phyloP scores from a whole-genome alignment of 2,113 vertebrate species.

The Odocoileus hemionus region DNA sequence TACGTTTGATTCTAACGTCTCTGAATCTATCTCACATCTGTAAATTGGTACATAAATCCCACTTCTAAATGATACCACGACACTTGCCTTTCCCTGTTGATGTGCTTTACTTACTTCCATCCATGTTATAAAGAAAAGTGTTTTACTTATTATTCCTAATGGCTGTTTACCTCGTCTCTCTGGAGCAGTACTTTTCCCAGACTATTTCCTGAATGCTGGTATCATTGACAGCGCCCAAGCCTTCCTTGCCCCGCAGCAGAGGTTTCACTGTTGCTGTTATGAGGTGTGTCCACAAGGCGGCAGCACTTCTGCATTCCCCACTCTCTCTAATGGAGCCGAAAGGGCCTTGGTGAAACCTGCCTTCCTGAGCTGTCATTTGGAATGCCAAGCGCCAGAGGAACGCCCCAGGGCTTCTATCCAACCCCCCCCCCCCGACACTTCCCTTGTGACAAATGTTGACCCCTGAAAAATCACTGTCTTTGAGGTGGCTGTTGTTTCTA shows the following conservation, averaged over 20 bases:
- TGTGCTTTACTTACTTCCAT: background rate
- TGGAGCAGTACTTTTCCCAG: background rate
- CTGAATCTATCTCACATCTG: background rate
- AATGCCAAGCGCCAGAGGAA: background rate
- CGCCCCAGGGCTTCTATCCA: background rate
- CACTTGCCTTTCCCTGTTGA: background rate
- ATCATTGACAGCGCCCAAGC: background rate
- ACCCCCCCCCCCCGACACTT: background rate
- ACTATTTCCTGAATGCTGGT: rapidly evolving
- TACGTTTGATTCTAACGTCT: background rate
- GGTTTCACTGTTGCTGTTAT: background rate
- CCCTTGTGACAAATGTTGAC: background rate
- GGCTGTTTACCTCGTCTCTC: background rate
- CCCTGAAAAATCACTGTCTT: background rate
- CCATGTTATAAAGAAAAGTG: background rate
- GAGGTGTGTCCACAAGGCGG: background rate
- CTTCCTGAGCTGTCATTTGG: background rate
- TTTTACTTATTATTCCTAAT: background rate
- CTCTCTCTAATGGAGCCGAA: background rate
- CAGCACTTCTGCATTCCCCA: background rate
- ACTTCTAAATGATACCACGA: background rate
- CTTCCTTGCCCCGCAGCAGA: background rate
- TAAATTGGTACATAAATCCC: background rate
- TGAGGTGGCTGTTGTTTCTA: background rate
- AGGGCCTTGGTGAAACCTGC: background rate